Percentiles rank a stretch among this genome's conserved stretches.
Conservation (phyloP, 1,140 invertebrate species). For the Colletes gigas region DNA sequence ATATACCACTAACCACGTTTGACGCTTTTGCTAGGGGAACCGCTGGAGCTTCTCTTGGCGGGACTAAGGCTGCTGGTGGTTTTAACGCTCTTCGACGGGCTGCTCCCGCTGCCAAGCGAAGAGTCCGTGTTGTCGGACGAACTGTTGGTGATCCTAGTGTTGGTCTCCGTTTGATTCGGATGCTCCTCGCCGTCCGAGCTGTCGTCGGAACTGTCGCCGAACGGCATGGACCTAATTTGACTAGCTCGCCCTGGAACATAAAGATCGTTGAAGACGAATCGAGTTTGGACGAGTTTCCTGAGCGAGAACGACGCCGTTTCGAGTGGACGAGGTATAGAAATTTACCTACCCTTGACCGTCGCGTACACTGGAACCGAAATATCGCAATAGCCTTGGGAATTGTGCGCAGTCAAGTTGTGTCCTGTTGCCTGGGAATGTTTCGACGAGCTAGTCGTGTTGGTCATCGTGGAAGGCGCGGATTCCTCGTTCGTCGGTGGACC, state of each 20-base stretch:
- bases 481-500: conserved; percentile 78
- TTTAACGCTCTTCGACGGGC: conserved; percentile 92
- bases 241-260: conserved; percentile 88
- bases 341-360: conserved; percentile 91
- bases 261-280: background rate
- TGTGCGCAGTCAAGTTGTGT: conserved; percentile 77
- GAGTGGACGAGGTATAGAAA: too few relatives aligned
- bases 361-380: conserved; percentile 97
- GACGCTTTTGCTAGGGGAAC: conserved; percentile 89
- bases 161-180: conserved; percentile 79
- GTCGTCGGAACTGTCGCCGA: conserved; percentile 97
- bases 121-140: conserved; percentile 79
- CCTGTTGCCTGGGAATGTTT: conserved; percentile 78
- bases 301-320: too few relatives aligned
- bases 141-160: conserved; percentile 82
- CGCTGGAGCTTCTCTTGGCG: conserved; percentile 91
- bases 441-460: conserved; percentile 77
- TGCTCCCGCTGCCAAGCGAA: conserved; percentile 86
- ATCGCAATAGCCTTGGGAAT: conserved; percentile 87
- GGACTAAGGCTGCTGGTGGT: conserved; percentile 91
- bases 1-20: conserved; percentile 74
- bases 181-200: conserved; percentile 94
- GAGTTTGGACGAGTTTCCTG: too few relatives aligned
- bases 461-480: conserved; percentile 76
- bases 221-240: conserved; percentile 97